These are phyloP conservation scores for Pelusios castaneus DNA, from an alignment of 2,113 vertebrate genomes.

Conservation along the genomic window DNA sequence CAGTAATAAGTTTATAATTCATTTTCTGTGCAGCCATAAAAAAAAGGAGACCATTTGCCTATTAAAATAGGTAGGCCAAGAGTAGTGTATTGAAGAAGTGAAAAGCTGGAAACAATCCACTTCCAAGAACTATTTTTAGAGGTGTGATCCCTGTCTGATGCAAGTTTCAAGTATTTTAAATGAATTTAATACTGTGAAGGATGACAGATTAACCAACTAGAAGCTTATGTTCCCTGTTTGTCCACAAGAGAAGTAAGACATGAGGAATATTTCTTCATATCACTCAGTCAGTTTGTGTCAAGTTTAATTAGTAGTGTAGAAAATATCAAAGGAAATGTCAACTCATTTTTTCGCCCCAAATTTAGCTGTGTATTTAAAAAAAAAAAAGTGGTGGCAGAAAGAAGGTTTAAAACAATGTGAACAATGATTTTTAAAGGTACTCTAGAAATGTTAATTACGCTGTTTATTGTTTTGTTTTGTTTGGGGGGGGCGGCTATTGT, in stretches of 20 bases:
- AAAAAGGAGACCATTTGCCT: not conserved
- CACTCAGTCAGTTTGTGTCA: not conserved
- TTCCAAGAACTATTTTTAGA: not conserved
- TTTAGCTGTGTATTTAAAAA: not conserved
- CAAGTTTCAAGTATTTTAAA: not conserved
- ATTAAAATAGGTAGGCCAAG: not conserved
- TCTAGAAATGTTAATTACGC: not conserved
- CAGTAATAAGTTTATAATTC: not conserved
- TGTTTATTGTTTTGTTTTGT: not conserved
- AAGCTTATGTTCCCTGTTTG: not conserved
- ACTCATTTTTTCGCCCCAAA: not conserved
- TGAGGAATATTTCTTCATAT: not conserved
- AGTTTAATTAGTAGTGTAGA: not conserved
- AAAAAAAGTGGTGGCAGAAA: not conserved
- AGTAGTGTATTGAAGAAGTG: not conserved
- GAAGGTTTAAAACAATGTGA: not conserved
- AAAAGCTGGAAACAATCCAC: not conserved
- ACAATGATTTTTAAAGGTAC: not conserved
- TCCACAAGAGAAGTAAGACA: not conserved
- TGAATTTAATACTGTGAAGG: not conserved
- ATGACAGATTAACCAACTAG: not conserved
- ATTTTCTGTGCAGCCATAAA: not conserved
- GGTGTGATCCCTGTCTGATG: not conserved
- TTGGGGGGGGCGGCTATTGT: not conserved
- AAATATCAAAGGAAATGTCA: not conserved